Evolutionary conservation across 2,888 invertebrate genomes (phyloP), one percentile per base, ranked within the genome.

Genomic region (Heteromurus nitidus): DNA sequence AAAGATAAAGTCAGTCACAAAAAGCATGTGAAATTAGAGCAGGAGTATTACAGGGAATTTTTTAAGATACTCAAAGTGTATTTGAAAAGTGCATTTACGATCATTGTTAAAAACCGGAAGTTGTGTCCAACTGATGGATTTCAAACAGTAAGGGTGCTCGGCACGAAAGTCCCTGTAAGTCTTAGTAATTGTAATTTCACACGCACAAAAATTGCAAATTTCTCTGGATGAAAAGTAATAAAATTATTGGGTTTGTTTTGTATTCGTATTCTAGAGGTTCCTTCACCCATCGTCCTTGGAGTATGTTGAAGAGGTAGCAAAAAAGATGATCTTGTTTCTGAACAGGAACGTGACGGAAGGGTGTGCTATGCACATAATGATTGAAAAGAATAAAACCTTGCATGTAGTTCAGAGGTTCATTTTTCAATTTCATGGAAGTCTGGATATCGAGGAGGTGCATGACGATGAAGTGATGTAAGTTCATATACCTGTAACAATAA

Each of bases 121-220:
- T 88, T 94, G 55, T 94, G 94, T 88, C 93, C 94, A 0, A 89
- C 90, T 77, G 91, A 91, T 87, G 91, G 93, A 86, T 94, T 93
- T 88, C 13, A 24, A 18, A 24, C 28, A 16, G 65, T 30, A 1
- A 53, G 20, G 2, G 72, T 50, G 0, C 24, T 72, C 13, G 80
- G 80, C 3, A 24, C 69, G 7, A 28, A 28, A 13, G 80, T 80
- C 26, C 80, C 80, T n/a, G 80, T 80, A 60, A 72, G 70, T 69
- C 5, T 26, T 26, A 26, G 30, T 42, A 64, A 36, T 13, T n/a
- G n/a, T n/a, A n/a, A n/a, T n/a, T n/a, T n/a, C n/a, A n/a, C n/a
- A n/a, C n/a, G n/a, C n/a, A n/a, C n/a, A n/a, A n/a, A n/a, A n/a
- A n/a, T n/a, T n/a, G n/a, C n/a, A n/a, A n/a, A n/a, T n/a, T n/a